These are phyloP conservation scores for Cyclophora punctaria DNA, from an alignment of 2,888 invertebrate species.

Conservation along the genomic window DNA sequence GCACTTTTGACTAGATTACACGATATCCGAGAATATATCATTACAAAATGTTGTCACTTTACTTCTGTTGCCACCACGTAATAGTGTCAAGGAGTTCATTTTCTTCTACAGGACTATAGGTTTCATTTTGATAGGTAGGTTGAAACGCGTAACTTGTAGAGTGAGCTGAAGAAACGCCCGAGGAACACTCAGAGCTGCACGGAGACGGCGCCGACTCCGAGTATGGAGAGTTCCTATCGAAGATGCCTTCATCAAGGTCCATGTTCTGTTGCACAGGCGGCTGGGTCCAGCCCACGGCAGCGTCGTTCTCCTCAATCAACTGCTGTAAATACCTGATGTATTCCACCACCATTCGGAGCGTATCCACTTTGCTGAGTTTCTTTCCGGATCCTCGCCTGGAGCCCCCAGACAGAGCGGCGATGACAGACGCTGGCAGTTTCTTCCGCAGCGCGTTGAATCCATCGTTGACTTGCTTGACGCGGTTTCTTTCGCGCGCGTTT, in stretches of 20 bases:
- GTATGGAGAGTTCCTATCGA: slow-evolving; percentile 54
- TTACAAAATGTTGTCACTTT: slow-evolving; percentile 11
- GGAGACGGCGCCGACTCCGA: slow-evolving; percentile 78
- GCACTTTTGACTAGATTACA: slow-evolving; percentile 37
- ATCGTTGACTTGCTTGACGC: slow-evolving; percentile 96
- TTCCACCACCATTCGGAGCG: slow-evolving; percentile 90
- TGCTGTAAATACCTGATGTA: slow-evolving; percentile 89
- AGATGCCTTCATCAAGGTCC: slow-evolving; percentile 57
- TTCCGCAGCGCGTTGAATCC: slow-evolving; percentile 91
- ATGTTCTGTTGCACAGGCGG: slow-evolving; percentile 20
- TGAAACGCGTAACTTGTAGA: slow-evolving; percentile 30
- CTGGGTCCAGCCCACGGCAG: slow-evolving; percentile 48
- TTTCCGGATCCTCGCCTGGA: slow-evolving; percentile 85
- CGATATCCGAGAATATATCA: slow-evolving; percentile 1
- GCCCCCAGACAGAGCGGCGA: slow-evolving; percentile 78
- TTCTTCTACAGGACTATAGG: slow-evolving; percentile 83
- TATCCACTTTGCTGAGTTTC: slow-evolving; percentile 94
- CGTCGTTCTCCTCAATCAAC: slow-evolving; percentile 82
- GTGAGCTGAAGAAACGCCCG: slow-evolving; percentile 64
- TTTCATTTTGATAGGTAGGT: slow-evolving; percentile 38
- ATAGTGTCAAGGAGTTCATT: slow-evolving; percentile 89
- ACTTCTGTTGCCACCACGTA: slow-evolving; percentile 85
- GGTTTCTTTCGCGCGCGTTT: slow-evolving; percentile 95
- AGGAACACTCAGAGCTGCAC: slow-evolving; percentile 80
- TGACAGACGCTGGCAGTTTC: slow-evolving; percentile 87